phyloP scores from a whole-genome alignment of 2,888 invertebrate species.

The Ditula angustiorana region DNA sequence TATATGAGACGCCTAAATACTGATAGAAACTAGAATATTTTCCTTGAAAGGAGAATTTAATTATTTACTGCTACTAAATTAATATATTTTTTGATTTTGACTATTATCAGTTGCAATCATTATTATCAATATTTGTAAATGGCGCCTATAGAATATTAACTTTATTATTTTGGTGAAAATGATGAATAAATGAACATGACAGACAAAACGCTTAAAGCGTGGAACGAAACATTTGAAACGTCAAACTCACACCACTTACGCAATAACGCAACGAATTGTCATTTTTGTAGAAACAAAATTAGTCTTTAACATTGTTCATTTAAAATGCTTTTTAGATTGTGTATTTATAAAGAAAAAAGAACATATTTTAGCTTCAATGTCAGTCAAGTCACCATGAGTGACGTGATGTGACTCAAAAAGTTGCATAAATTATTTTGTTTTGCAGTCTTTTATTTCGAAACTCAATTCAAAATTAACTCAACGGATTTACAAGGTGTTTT shows the following conservation, averaged over 20 bases:
- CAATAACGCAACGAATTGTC: neutral
- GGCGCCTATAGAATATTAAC: too few species aligned
- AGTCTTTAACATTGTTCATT: accelerated
- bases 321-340: neutral
- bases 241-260: constrained; percentile 1
- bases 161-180: neutral
- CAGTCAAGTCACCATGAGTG: neutral
- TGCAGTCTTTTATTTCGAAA: constrained; percentile 13
- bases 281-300: neutral
- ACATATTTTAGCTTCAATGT: neutral
- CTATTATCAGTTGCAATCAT: too few species aligned
- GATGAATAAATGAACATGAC: neutral
- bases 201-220: constrained; percentile 3
- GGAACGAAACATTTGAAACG: constrained; percentile 11
- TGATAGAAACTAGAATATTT: too few species aligned
- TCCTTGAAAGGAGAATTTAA: too few species aligned
- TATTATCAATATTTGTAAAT: too few species aligned
- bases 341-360: neutral
- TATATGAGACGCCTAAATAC: too few species aligned
- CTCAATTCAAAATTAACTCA: constrained; percentile 11
- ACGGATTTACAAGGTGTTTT: neutral
- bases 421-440: constrained; percentile 33
- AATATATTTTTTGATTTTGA: too few species aligned
- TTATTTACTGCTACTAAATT: too few species aligned
- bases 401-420: constrained; percentile 32